Evolutionary conservation across 2,888 invertebrate genomes (phyloP), one percentile per base, ranked within the genome.

Genomic region (Lysandra coridon): DNA sequence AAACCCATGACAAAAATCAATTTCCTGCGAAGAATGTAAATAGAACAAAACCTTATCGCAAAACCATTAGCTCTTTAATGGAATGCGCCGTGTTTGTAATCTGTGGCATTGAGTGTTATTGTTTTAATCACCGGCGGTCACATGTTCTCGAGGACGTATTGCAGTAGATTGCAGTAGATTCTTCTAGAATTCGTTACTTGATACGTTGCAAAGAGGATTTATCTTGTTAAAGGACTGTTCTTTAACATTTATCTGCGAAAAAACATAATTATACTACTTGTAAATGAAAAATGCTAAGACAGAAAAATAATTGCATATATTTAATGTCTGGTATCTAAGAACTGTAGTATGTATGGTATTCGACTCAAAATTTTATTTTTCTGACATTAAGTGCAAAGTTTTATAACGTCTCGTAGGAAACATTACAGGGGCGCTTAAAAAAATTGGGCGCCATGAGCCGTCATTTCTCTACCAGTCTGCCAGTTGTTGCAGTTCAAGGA

Each of bases 101-200:
- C 77, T 73, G 80, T 78, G 79, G 83, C 80, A 79, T 81, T 83
- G 82, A 79, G 80, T 82, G 87, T 88, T 88, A 69, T 69, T 69
- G 87, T 87, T 86, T 83, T 88, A 88, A 87, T 88, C 83, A 84
- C 83, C 83, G 83, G 82, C 82, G 81, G 86, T 90, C 90, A 91
- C 90, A 89, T 90, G 90, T 83, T 80, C 81, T 81, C 87, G 87
- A 88, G 87, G 88, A 88, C 85, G 82, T 79, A 80, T 83, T 69
- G 69, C 69, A 5, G 30, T 64, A 33, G 64, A 80, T 83, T 69
- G 69, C 69, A 5, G 30, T 64, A 33, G 64, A 69, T 17, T 69
- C 69, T 37, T 86, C 84, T 85, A 84, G 82, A 86, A 83, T 83
- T 33, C 33, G 69, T 37, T 23, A 69, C 33, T 5, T 69, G 33